phyloP scores from a whole-genome alignment of 2,888 invertebrate genomes.

The Globia sparganii region DNA sequence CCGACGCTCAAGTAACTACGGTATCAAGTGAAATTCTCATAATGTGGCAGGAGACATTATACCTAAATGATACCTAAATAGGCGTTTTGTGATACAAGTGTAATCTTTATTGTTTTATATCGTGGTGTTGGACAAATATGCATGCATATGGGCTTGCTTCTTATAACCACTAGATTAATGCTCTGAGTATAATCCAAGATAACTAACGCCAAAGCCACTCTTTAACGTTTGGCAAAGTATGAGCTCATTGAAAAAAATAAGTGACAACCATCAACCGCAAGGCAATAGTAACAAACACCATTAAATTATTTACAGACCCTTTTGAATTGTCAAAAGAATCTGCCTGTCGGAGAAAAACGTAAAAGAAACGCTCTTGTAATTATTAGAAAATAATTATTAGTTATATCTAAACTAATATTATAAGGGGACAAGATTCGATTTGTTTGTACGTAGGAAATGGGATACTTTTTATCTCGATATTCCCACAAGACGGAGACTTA shows the following conservation, averaged over 20 bases:
- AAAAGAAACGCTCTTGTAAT: background rate
- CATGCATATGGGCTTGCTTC: background rate
- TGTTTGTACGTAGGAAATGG: background rate
- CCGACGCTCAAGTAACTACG: background rate
- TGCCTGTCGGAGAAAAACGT: background rate
- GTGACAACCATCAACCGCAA: background rate
- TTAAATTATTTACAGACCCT: background rate
- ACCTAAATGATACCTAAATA: background rate
- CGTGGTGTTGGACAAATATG: background rate
- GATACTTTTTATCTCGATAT: background rate
- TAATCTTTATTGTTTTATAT: slow-evolving; percentile 24
- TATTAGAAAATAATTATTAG: background rate
- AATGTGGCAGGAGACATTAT: background rate
- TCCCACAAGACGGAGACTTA: background rate
- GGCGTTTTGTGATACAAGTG: background rate
- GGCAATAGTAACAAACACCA: background rate
- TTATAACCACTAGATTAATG: background rate
- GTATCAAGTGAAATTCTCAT: slow-evolving; percentile 31
- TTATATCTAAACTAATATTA: background rate
- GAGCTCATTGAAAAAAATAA: background rate
- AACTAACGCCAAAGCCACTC: background rate
- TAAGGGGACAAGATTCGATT: too few species aligned
- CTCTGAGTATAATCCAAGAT: too few species aligned
- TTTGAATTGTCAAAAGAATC: background rate
- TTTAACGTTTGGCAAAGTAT: background rate